These are phyloP conservation scores for Acanthopleura granulata DNA, from an alignment of 2,888 invertebrate species.

Conservation along the genomic window DNA sequence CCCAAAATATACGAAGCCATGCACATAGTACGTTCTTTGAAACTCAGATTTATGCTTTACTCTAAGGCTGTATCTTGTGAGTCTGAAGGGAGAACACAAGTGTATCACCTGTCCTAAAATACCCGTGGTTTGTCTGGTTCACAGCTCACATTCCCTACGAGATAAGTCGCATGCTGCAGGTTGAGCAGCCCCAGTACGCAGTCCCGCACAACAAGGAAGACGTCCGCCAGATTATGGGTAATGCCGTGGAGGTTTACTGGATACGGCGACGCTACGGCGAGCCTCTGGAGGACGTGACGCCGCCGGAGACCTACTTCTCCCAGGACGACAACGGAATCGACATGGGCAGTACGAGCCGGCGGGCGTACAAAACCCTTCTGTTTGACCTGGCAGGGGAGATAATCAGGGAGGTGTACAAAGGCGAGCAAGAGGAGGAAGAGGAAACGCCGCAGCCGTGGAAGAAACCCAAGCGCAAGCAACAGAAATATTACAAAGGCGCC, in stretches of 20 bases:
- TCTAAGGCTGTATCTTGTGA: no score
- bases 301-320: conserved; percentile 47
- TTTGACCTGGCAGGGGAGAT: conserved; percentile 68
- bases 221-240: conserved; percentile 46
- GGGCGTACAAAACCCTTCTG: conserved; percentile 62
- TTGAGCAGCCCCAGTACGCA: conserved; percentile 52
- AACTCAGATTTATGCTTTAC: no score
- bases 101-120: no score
- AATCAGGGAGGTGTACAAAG: conserved; percentile 62
- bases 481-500: conserved; percentile 52
- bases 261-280: conserved; percentile 54
- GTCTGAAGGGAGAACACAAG: no score
- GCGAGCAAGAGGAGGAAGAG: conserved; percentile 47
- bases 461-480: conserved; percentile 65
- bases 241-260: conserved; percentile 63
- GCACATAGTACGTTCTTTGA: no score
- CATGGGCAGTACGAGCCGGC: conserved; percentile 50
- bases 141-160: not conserved
- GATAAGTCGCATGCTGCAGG: conserved; percentile 31
- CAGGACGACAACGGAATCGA: conserved; percentile 37
- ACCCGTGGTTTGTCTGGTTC: no score
- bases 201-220: conserved; percentile 62
- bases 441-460: conserved; percentile 73
- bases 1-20: no score
- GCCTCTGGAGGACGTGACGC: conserved; percentile 45